phyloP scores from a whole-genome alignment of 2,888 invertebrate genomes.

The Anagyrus pseudococci region DNA sequence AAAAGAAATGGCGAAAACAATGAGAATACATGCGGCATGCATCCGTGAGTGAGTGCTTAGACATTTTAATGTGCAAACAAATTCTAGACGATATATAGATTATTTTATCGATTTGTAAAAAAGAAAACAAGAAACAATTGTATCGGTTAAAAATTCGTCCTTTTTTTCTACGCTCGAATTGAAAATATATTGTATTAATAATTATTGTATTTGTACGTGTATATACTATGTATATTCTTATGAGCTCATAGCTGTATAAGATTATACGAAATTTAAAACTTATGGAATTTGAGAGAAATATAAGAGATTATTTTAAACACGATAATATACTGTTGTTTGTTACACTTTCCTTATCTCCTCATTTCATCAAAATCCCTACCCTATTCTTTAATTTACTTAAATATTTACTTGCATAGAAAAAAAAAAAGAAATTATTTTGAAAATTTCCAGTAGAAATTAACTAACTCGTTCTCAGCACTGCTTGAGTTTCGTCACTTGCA shows the following conservation, averaged over 20 bases:
- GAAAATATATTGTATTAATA: constrained; percentile 48
- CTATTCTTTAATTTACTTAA: too few relatives aligned
- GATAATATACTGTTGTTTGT: constrained; percentile 13
- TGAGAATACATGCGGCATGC: constrained; percentile 26
- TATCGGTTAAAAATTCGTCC: constrained; percentile 31
- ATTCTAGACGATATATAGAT: constrained; percentile 23
- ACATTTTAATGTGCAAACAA: constrained; percentile 27
- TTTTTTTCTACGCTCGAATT: constrained; percentile 46
- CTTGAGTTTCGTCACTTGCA: too few relatives aligned
- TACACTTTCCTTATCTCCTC: not conserved
- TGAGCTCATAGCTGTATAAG: constrained; percentile 29
- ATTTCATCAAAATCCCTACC: not conserved
- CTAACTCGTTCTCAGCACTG: too few relatives aligned
- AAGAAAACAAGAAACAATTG: not conserved
- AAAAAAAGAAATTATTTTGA: too few relatives aligned
- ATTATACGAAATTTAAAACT: constrained; percentile 46
- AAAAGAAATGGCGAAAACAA: constrained; percentile 31
- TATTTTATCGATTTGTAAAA: constrained; percentile 23
- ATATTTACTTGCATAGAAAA: too few relatives aligned
- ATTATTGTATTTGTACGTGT: constrained; percentile 43
- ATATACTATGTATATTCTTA: constrained; percentile 41
- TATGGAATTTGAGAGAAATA: constrained; percentile 53
- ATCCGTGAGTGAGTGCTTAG: constrained; percentile 21
- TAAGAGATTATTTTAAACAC: constrained; percentile 56
- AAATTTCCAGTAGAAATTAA: too few relatives aligned